Percentiles rank a stretch among this genome's conserved stretches.
These are phyloP conservation scores for Caenorhabditis sinica DNA, from an alignment of 2,888 invertebrate genomes.

Conservation along the genomic window DNA sequence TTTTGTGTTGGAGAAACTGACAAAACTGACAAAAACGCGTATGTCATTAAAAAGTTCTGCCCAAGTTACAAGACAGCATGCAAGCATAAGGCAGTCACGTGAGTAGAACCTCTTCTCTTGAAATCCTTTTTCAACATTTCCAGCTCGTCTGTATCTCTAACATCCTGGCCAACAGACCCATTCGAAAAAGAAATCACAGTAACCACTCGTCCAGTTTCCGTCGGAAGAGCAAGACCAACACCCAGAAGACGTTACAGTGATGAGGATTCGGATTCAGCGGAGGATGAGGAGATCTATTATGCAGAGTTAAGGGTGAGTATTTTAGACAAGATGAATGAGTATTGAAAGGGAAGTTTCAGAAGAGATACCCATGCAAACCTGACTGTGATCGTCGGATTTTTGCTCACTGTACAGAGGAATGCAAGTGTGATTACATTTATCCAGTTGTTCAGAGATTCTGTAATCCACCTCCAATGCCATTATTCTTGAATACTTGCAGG, in stretches of 20 bases:
- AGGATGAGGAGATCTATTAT: slow-evolving; percentile 68
- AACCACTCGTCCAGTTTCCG: slow-evolving; percentile 24
- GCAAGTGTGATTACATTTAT: slow-evolving; percentile 80
- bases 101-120: background rate
- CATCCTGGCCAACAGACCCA: slow-evolving; percentile 72
- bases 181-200: slow-evolving; percentile 61
- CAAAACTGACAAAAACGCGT: slow-evolving; percentile 38
- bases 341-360: slow-evolving; percentile 56
- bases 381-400: slow-evolving; percentile 77
- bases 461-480: slow-evolving; percentile 80
- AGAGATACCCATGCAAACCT: slow-evolving; percentile 79
- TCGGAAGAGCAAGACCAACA: slow-evolving; percentile 6
- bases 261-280: slow-evolving; percentile 57
- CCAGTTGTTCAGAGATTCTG: slow-evolving; percentile 80
- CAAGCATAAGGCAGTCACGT: slow-evolving; percentile 64
- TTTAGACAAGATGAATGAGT: background rate
- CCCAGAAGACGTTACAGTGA: slow-evolving; percentile 36
- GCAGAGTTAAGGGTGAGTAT: slow-evolving; percentile 63
- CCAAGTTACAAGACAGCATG: slow-evolving; percentile 72
- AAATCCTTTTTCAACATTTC: background rate
- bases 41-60: slow-evolving; percentile 69
- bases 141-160: slow-evolving; percentile 48
- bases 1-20: slow-evolving; percentile 70
- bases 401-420: slow-evolving; percentile 79
- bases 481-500: slow-evolving; percentile 80